phyloP scores from a whole-genome alignment of 2,888 invertebrate genomes.

The Sphaerophoria rueppellii region DNA sequence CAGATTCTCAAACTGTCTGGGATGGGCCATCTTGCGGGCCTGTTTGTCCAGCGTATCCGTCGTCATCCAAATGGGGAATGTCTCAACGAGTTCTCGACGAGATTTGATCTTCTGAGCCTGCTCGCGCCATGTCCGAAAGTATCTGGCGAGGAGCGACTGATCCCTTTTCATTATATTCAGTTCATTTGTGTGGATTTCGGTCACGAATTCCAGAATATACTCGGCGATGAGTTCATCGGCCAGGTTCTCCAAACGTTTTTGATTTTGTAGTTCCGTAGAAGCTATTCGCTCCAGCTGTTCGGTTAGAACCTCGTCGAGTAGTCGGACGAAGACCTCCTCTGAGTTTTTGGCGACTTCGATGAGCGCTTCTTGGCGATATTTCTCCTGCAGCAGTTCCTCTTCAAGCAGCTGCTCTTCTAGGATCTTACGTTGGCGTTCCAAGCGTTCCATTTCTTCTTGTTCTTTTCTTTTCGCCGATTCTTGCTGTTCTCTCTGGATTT shows the following conservation, averaged over 20 bases:
- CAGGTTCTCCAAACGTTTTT: slow-evolving; percentile 75
- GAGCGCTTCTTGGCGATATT: slow-evolving; percentile 5
- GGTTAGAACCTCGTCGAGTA: slow-evolving; percentile 70
- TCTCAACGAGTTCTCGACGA: slow-evolving; percentile 83
- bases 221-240: slow-evolving; percentile 51
- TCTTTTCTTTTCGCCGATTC: slow-evolving; percentile 53
- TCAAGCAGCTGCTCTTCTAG: slow-evolving; percentile 29
- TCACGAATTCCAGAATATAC: slow-evolving; percentile 78
- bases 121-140: slow-evolving; percentile 83
- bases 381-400: slow-evolving; percentile 34
- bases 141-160: slow-evolving; percentile 79
- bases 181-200: slow-evolving; percentile 79
- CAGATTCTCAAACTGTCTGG: slow-evolving; percentile 82
- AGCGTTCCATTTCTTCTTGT: slow-evolving; percentile 59
- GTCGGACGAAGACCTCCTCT: slow-evolving; percentile 15
- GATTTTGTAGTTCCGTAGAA: slow-evolving; percentile 75
- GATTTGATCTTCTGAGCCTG: slow-evolving; percentile 80
- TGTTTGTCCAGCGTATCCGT: slow-evolving; percentile 75
- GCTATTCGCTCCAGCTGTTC: slow-evolving; percentile 75
- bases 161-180: slow-evolving; percentile 78
- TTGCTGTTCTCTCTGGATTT: slow-evolving; percentile 74
- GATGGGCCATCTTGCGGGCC: slow-evolving; percentile 80
- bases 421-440: slow-evolving; percentile 29
- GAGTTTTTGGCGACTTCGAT: slow-evolving; percentile 21
- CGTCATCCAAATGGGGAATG: slow-evolving; percentile 84